Conservation (phyloP, 92 coral and sea anemone genomes). For the Phenganax marumi region DNA sequence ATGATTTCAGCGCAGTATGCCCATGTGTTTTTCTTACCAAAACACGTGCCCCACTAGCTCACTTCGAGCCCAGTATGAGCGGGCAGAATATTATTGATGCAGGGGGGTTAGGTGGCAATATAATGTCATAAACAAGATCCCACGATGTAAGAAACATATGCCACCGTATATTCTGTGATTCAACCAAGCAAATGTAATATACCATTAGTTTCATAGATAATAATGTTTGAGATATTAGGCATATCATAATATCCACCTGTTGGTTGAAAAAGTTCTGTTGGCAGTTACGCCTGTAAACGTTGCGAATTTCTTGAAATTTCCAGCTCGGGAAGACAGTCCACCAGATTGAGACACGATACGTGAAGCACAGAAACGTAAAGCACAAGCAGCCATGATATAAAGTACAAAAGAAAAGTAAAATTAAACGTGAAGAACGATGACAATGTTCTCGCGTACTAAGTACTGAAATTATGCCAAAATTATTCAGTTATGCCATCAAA, state of each 20-base stretch:
- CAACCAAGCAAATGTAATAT: background rate
- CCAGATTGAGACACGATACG: background rate
- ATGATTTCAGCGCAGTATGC: too few relatives aligned
- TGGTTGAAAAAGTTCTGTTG: background rate
- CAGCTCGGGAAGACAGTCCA: constrained; percentile 9
- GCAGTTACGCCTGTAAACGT: background rate
- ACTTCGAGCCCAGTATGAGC: too few relatives aligned
- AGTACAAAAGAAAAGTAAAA: background rate
- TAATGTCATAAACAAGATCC: too few relatives aligned
- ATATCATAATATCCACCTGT: constrained; percentile 2
- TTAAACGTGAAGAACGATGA: too few relatives aligned
- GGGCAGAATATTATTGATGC: too few relatives aligned
- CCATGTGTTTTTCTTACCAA: too few relatives aligned
- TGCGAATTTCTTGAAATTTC: background rate
- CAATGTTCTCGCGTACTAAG: too few relatives aligned
- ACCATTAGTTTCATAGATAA: background rate
- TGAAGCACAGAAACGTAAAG: constrained; percentile 18
- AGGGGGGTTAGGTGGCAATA: too few relatives aligned
- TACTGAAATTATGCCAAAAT: too few relatives aligned
- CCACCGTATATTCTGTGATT: too few relatives aligned
- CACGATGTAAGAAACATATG: background rate
- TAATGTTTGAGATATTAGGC: background rate
- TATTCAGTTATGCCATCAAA: too few relatives aligned
- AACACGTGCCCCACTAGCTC: too few relatives aligned
- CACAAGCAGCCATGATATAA: constrained; percentile 34